Conservation (phyloP, 2,113 vertebrate species). For the Xiphorhynchus elegans region DNA sequence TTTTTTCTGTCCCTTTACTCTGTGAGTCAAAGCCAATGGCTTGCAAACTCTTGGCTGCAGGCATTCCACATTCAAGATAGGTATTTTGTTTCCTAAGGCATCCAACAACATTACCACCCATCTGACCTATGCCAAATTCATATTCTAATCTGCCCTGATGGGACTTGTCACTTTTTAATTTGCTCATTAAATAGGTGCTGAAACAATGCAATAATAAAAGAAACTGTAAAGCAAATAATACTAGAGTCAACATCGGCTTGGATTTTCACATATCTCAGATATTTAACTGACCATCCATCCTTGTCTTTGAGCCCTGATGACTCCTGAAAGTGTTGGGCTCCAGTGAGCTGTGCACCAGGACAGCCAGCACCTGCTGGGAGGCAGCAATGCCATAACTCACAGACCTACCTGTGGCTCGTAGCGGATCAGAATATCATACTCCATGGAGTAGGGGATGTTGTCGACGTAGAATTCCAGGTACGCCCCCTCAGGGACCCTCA, state of each 20-base stretch:
- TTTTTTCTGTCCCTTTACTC: not conserved
- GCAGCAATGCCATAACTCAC: not conserved
- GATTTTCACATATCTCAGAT: not conserved
- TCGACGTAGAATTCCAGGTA: constrained; percentile 91
- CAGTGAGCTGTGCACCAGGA: not conserved
- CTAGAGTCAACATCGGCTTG: not conserved
- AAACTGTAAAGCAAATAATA: not conserved
- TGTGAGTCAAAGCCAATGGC: not conserved
- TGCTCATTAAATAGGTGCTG: not conserved
- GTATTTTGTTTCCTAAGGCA: not conserved
- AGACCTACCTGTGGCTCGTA: constrained; percentile 92
- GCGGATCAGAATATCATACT: constrained; percentile 92
- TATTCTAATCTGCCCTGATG: not conserved
- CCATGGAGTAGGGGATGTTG: constrained; percentile 95
- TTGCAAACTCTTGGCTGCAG: not conserved
- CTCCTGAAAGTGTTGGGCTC: not conserved
- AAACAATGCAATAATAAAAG: not conserved
- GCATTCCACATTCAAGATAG: not conserved
- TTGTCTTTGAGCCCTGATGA: not conserved
- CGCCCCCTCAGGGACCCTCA: constrained; percentile 90
- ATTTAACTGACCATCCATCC: not conserved
- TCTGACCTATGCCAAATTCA: not conserved
- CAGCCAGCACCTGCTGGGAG: not conserved
- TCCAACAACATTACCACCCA: not conserved
- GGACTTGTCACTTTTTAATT: not conserved